phyloP scores from a whole-genome alignment of 2,113 vertebrate genomes.

The Calidris pygmaea region DNA sequence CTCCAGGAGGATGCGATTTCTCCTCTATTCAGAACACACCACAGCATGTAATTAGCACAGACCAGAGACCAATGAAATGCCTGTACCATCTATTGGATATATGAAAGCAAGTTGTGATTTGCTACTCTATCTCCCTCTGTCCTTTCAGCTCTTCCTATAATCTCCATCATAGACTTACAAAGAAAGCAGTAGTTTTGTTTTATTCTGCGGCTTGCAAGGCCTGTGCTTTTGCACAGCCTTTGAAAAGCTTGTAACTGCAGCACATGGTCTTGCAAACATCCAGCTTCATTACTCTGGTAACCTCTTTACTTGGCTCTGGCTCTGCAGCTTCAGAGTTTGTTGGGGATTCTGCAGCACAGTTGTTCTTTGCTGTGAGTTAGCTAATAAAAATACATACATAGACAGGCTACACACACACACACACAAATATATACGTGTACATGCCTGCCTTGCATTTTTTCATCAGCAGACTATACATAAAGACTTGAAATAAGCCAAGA shows the following conservation, averaged over 20 bases:
- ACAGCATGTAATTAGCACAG: background rate
- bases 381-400: background rate
- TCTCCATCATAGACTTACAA: background rate
- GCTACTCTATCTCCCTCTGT: background rate
- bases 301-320: background rate
- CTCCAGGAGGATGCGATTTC: background rate
- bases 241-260: background rate
- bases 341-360: accelerated
- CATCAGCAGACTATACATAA: background rate
- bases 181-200: background rate
- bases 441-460: background rate
- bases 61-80: background rate
- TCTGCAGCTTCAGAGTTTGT: background rate
- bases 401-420: background rate
- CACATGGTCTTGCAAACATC: background rate
- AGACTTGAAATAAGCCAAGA: background rate
- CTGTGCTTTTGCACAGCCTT: background rate
- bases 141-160: background rate
- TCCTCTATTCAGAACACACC: background rate
- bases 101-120: background rate
- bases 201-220: background rate
- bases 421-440: background rate
- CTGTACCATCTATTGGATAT: background rate
- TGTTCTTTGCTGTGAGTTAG: background rate
- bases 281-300: background rate